Conservation (phyloP, 2,888 invertebrate species). For the Pelosia muscerda region DNA sequence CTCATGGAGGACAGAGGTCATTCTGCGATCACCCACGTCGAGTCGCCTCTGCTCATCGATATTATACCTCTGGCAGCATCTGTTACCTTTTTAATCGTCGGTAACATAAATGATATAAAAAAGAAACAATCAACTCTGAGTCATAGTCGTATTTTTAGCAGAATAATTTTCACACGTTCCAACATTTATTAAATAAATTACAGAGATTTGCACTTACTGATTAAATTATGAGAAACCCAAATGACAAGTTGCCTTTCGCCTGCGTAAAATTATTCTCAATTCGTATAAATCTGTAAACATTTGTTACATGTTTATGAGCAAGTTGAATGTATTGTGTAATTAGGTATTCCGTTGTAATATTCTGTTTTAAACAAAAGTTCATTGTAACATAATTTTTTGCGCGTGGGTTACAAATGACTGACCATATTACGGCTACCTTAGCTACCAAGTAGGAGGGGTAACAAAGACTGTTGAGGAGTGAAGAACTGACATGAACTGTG, state of each 20-base stretch:
- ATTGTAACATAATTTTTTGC: too few relatives aligned
- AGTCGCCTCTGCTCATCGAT: too few relatives aligned
- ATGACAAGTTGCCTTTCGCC: constrained; percentile 5
- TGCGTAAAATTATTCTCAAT: background rate
- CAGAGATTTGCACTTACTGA: background rate
- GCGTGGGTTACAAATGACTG: too few relatives aligned
- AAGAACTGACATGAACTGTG: too few relatives aligned
- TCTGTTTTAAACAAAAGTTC: background rate
- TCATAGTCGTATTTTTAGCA: background rate
- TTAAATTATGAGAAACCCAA: constrained; percentile 5
- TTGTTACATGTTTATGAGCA: constrained; percentile 1
- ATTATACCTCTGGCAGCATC: background rate
- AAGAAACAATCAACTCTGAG: background rate
- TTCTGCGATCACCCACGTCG: too few relatives aligned
- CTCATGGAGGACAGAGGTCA: too few relatives aligned
- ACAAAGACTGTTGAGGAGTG: too few relatives aligned
- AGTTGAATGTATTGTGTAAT: background rate
- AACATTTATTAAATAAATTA: constrained; percentile 10
- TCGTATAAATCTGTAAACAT: background rate
- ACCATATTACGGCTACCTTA: too few relatives aligned
- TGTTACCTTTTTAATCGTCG: background rate
- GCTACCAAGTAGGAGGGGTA: too few relatives aligned
- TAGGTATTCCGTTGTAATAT: background rate
- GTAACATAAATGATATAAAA: background rate
- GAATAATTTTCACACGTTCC: background rate